phyloP scores from a whole-genome alignment of 2,797 vertebrate genomes.

The Smutsia temminckii region DNA sequence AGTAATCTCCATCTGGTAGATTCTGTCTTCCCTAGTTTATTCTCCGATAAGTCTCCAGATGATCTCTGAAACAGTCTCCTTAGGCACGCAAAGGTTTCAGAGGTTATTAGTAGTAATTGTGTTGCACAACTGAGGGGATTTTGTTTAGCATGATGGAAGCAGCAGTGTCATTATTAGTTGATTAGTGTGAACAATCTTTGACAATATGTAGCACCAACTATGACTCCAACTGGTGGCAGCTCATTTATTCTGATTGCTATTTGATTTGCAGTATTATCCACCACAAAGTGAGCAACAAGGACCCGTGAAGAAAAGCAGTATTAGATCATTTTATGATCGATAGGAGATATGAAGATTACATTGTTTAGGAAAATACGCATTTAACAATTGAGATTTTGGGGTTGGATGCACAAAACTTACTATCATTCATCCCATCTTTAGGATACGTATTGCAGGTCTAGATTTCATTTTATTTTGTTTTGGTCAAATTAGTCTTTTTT shows the following conservation, averaged over 20 bases:
- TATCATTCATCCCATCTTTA: background rate
- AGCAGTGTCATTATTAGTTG: conserved; percentile 84
- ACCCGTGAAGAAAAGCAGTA: conserved; percentile 71
- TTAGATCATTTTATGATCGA: conserved; percentile 68
- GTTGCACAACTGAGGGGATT: conserved; percentile 82
- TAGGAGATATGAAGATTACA: conserved; percentile 53
- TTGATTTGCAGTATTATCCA: conserved; percentile 82
- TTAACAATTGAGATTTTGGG: background rate
- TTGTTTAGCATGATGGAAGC: conserved; percentile 79
- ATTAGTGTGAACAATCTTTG: conserved; percentile 85
- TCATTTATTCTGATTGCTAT: conserved; percentile 86
- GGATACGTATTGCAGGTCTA: background rate
- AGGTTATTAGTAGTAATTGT: conserved; percentile 86
- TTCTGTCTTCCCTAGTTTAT: conserved; percentile 76
- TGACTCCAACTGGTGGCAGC: conserved; percentile 80
- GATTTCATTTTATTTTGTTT: background rate
- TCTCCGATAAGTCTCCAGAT: conserved; percentile 83
- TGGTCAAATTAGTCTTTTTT: conserved; percentile 5
- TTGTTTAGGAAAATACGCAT: conserved; percentile 46
- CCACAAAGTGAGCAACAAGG: conserved; percentile 66
- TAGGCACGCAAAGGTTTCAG: conserved; percentile 80
- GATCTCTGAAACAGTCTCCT: conserved; percentile 79
- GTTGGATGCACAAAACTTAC: background rate
- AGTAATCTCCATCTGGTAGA: conserved; percentile 83
- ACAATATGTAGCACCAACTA: conserved; percentile 80